Conservation (phyloP, 2,888 invertebrate species). For the Lithophane leautieri region DNA sequence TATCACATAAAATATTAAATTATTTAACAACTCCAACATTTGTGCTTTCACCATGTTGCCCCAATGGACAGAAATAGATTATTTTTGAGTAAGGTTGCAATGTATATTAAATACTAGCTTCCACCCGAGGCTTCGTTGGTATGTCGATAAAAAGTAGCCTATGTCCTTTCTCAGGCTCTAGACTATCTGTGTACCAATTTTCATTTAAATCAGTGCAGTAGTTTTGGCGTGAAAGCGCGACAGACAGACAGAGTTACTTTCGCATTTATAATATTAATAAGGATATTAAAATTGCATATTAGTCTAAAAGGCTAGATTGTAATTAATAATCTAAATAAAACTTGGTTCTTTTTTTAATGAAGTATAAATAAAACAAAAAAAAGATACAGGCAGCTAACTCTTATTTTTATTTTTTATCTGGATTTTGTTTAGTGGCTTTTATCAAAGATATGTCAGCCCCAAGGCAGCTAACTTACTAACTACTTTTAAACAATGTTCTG, state of each 20-base stretch:
- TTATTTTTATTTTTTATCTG: too few relatives aligned
- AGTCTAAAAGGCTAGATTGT: neutral
- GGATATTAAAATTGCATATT: neutral
- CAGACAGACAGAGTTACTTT: too few relatives aligned
- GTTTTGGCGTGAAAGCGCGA: too few relatives aligned
- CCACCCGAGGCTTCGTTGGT: too few relatives aligned
- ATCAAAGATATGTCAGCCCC: too few relatives aligned
- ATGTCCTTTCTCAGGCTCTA: too few relatives aligned
- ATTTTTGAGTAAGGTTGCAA: neutral
- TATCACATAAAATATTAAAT: neutral
- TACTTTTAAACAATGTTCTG: neutral
- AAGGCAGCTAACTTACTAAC: neutral
- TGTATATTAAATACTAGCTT: constrained; percentile 4
- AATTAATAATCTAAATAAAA: neutral
- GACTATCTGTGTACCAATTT: too few relatives aligned
- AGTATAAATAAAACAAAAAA: neutral
- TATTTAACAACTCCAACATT: neutral
- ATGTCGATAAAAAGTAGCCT: too few relatives aligned
- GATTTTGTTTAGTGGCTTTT: too few relatives aligned
- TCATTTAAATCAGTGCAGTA: too few relatives aligned
- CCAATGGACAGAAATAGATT: neutral
- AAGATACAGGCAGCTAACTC: neutral
- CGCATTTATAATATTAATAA: too few relatives aligned
- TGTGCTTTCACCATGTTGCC: neutral
- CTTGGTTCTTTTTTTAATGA: neutral